Evolutionary conservation across 2,113 vertebrate species (phyloP).

Genomic region (Perca schrenkii): DNA sequence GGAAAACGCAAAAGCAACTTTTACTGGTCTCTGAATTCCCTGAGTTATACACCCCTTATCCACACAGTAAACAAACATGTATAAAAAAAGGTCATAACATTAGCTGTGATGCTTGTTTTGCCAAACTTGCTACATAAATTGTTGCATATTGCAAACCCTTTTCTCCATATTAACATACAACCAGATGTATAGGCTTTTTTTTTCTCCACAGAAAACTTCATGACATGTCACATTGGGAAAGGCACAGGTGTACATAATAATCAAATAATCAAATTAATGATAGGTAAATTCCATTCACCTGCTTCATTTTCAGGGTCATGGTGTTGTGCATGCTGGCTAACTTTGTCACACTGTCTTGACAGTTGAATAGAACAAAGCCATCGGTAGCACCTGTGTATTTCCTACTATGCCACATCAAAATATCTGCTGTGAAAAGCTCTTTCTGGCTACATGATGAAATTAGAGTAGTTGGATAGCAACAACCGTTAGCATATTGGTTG

Average conservation of each 20-base stretch:
- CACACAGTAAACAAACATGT: background rate
- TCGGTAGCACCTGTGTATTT: background rate
- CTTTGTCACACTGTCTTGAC: background rate
- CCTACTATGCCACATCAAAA: background rate
- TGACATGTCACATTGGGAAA: background rate
- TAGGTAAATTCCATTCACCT: background rate
- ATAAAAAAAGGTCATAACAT: background rate
- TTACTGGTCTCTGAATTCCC: background rate
- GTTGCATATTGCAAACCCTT: background rate
- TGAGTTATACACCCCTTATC: background rate
- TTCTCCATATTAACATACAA: background rate
- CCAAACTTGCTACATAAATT: background rate
- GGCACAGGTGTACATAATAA: background rate
- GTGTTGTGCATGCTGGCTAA: background rate
- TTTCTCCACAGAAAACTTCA: background rate
- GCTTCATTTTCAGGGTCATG: background rate
- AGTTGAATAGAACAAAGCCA: background rate
- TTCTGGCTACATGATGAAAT: background rate
- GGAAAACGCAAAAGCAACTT: background rate
- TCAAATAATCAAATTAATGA: background rate
- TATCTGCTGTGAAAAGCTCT: background rate
- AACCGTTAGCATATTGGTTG: background rate
- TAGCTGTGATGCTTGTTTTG: background rate
- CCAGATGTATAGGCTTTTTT: background rate
- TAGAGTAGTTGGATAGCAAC: background rate